Percentiles rank a stretch among this genome's conserved stretches.
phyloP scores from a whole-genome alignment of 2,888 invertebrate genomes.

The Campopleginae sp. region DNA sequence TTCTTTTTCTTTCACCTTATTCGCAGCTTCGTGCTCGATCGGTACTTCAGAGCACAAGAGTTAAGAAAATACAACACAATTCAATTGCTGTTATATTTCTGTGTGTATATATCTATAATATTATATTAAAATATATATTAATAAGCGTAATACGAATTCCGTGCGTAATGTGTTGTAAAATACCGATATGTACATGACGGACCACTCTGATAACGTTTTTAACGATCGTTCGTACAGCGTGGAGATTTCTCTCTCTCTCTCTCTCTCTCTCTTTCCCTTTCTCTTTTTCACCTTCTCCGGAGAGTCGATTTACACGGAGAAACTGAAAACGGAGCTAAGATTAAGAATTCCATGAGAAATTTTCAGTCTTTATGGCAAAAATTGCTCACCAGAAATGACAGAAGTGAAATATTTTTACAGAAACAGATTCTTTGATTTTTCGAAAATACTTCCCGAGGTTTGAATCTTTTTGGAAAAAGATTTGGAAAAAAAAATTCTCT shows the following conservation, averaged over 20 bases:
- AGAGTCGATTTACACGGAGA: neutral
- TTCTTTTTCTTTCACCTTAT: neutral
- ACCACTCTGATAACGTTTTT: constrained; percentile 55
- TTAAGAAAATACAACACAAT: constrained; percentile 10
- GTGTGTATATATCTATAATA: constrained; percentile 51
- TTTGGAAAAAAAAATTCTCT: neutral
- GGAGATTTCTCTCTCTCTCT: constrained; percentile 30
- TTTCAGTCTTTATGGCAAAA: neutral
- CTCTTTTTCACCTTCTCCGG: neutral
- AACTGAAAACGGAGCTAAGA: neutral
- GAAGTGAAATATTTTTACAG: neutral
- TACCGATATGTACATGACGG: constrained; percentile 53
- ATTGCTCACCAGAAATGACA: neutral
- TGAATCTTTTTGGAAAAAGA: neutral
- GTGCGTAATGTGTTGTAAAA: constrained; percentile 53
- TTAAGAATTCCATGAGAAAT: neutral
- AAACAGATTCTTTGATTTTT: neutral
- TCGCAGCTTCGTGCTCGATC: constrained; percentile 24
- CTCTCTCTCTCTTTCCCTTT: constrained; percentile 13
- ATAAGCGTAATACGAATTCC: constrained; percentile 61
- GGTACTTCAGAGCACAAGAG: constrained; percentile 17
- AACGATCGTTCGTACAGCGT: constrained; percentile 56
- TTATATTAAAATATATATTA: constrained; percentile 59
- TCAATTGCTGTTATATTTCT: constrained; percentile 32
- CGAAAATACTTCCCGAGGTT: no score